Evolutionary conservation across 2,888 invertebrate species (phyloP), one percentile per base, ranked within the genome.

Genomic region (Caenorhabditis uteleia): DNA sequence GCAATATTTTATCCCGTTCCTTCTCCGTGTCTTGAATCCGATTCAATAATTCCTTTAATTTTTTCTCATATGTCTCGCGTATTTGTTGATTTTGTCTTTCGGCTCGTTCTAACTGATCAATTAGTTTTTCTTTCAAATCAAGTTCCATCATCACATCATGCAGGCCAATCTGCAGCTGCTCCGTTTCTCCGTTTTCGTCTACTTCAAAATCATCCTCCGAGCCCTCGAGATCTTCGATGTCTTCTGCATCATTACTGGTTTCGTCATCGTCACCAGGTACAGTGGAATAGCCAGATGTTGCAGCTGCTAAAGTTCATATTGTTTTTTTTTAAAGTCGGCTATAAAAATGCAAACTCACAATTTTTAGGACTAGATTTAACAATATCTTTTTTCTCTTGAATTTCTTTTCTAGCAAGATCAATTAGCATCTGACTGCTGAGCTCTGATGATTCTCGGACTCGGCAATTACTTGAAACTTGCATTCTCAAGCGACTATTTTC

Each of bases 131-230:
- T 84, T 97, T 97, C 53, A 94, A 91, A 82, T 91, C 91, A 71
- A 97, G 95, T 84, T 95, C 93, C 43, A 91, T 91, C 55, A 92
- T 93, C 16, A 97, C 86, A 10, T 91, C 90, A 14, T 92, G 91
- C 60, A 97, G 86, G 83, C 94, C 92, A 27, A 91, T 90, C 72
- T 91, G 64, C 23, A 79, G 53, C 0, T 50, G 55, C 26, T 55
- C 60, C 1, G 55, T 23, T 20, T 47, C 48, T 36, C 38, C 6
- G 7, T 38, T n/a, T 38, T 16, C 85, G 3, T 84, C 84, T 62
- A 86, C 87, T 86, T 62, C 57, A 25, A 68, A 68, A 7, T 68
- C 66, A n/a, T 51, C 48, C 33, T 66, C 62, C 36, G 54, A 54
- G 1, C 49, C 58, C 14, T 40, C 53, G 21, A 53, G 58, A 16